phyloP scores from a whole-genome alignment of 2,797 vertebrate genomes.

The Oryzias dopingdopingensis region DNA sequence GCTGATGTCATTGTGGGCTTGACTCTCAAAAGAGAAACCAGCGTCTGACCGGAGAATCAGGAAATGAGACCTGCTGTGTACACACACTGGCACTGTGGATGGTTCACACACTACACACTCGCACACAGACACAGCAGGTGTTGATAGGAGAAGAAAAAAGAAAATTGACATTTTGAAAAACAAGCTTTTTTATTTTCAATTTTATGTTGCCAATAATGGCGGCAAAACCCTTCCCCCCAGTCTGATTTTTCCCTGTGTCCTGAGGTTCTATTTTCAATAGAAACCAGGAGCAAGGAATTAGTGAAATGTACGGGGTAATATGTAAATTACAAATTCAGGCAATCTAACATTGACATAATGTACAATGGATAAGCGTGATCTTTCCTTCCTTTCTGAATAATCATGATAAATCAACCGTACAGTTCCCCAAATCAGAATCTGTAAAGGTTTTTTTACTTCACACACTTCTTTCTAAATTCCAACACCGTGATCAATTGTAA shows the following conservation, averaged over 20 bases:
- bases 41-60: slow-evolving; percentile 64
- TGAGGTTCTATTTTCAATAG: not conserved
- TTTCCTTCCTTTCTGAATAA: too few species aligned
- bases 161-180: slow-evolving; percentile 3
- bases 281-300: too few species aligned
- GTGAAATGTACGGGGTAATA: too few species aligned
- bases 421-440: too few species aligned
- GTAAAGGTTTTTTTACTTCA: too few species aligned
- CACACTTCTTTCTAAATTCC: too few species aligned
- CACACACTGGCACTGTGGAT: slow-evolving; percentile 75
- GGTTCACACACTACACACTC: slow-evolving; percentile 53
- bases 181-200: not conserved
- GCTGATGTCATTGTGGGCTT: slow-evolving; percentile 88
- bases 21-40: slow-evolving; percentile 73
- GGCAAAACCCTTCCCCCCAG: too few species aligned
- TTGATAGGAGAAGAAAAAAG: not conserved
- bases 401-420: too few species aligned
- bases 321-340: too few species aligned
- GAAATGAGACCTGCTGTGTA: slow-evolving; percentile 82
- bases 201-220: not conserved
- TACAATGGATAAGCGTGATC: too few species aligned
- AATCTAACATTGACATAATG: too few species aligned
- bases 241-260: not conserved
- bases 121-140: slow-evolving; percentile 24
- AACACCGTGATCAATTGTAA: too few species aligned